Evolutionary conservation across 2,113 vertebrate genomes (phyloP), one percentile per base, ranked within the genome.

Genomic region (Rostratula benghalensis): DNA sequence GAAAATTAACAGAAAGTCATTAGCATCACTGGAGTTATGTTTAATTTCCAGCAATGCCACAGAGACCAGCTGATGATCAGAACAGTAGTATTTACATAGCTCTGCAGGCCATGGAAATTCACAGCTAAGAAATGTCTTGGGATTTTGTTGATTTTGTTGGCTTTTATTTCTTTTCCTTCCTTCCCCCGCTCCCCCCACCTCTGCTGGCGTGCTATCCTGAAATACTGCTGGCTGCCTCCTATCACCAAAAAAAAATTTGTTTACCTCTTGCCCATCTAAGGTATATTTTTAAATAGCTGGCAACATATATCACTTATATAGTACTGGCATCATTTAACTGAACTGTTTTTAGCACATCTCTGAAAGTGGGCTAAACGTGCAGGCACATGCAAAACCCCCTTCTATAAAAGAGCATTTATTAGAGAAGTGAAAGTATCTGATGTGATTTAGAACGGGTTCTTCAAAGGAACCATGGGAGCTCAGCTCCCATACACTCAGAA

Each of bases 1-100:
- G 80, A 28, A 93, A 95, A 90, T 93, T 74, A 93, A 54, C n/a
- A 86, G 56, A 80, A 93, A 76, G 37, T 83, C 82, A 80, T 91
- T 75, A 91, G 41, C 35, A 61, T 89, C 39, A 45, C 18, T 54
- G 13, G 30, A 73, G 28, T 61, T 63, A 41, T 24, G 35, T 78
- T 90, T 82, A 53, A 64, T 73, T 89, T 68, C 56, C 37, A 73
- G n/a, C 48, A 91, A 28, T 87, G 48, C 27, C 57, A 61, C 25
- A 57, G 86, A 94, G 45, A 79, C 39, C 1, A 20, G 57, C 10
- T 71, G 73, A 64, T 77, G 41, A 45, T 39, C 65, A 63, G 28
- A 9, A 19, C 24, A 70, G 53, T 13, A n/a, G 9, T 59, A 59
- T 67, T 85, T 83, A 37, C 37, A 46, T 12, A 77, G 16, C 63